Base-by-base conservation (phyloP, 2,113 vertebrate genomes). In the Colossoma macropomum region DNA sequence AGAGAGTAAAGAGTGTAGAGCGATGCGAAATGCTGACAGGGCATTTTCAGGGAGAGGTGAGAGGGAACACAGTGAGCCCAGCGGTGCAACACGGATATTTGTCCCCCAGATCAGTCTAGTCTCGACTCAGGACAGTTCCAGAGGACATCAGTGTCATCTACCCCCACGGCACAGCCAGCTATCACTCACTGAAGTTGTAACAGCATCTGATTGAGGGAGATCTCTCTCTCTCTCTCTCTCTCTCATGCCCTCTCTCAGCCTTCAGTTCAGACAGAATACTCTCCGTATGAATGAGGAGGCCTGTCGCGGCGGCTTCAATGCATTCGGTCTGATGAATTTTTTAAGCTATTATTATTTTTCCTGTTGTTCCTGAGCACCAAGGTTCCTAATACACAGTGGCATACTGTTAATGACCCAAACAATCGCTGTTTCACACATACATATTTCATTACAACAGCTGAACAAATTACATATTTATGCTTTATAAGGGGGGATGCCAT, bases 391-490 rank as follows among this genome's bases (percentile, higher is more conserved):
- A 95, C 94, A 94, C 93, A 93, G 92, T 95, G 94, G 95, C 94
- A 95, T 93, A 93, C 95, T 93, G 96, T 95, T 97, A 97, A 98
- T 96, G 96, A 96, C 96, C 96, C 95, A 96, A 96, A 96, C 95
- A 95, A 95, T 96, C 90, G 93, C 93, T 95, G 96, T 96, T 96
- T 96, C 96, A 96, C 95, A 96, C 96, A 95, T 99, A 95, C 96
- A 98, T 98, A 98, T 98, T 98, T 98, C 96, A 98, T 97, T 96
- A 94, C 94, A 96, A 96, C 97, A 98, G 97, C 96, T 98, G 97
- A 98, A 96, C 96, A 97, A 96, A 98, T 98, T 96, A 98, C 96
- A 98, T 97, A 98, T 98, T 98, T 97, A 98, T 98, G 97, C 95
- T 94, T 97, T 96, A 96, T 95, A 96, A 96, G 96, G 94, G 71